Base-by-base conservation (phyloP, 2,888 invertebrate genomes). In the Chloromyia formosa region DNA sequence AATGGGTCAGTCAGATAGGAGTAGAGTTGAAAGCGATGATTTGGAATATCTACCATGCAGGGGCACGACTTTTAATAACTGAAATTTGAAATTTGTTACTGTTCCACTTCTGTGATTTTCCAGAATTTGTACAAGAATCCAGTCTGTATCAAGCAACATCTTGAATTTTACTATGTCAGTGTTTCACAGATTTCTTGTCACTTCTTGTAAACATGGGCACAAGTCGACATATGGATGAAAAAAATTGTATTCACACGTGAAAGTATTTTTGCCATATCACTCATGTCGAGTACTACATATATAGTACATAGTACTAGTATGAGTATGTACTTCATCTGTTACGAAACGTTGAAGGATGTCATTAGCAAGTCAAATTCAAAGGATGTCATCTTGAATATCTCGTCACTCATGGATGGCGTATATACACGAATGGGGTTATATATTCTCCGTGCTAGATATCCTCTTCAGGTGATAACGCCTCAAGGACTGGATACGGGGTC, bases 281-380 rank as follows among this genome's bases (percentile, higher is more conserved):
- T 56, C 56, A 69, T 69, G 69, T 69, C 69, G 56, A 69, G 69
- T 56, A 56, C 54, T n/a, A n/a, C n/a, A n/a, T n/a, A n/a, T n/a
- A n/a, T n/a, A n/a, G n/a, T n/a, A n/a, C 27, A 35, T 35, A 7
- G 2, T 7, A 7, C 2, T 2, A 4, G 7, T 7, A 2, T 4
- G 2, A 35, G 3, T 4, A 4, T 35, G 27, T 56, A 71, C 56
- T 40, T 49, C 66, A 14, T 27, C 42, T 66, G 10, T 20, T 14
- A n/a, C 20, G 10, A 20, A 71, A 58, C 18, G 42, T 20, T 71
- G 71, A 71, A 71, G 71, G 54, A 58, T 71, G 35, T 71, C 71
- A 71, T 71, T 71, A 71, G 71, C 71, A 71, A 71, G 71, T 71
- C 71, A 71, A 71, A 71, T 71, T 71, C 35, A 14, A 40, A 58